Percentiles rank a stretch among this genome's conserved stretches.
These are phyloP conservation scores for Dallia pectoralis DNA, from an alignment of 2,797 vertebrate genomes.

Conservation along the genomic window DNA sequence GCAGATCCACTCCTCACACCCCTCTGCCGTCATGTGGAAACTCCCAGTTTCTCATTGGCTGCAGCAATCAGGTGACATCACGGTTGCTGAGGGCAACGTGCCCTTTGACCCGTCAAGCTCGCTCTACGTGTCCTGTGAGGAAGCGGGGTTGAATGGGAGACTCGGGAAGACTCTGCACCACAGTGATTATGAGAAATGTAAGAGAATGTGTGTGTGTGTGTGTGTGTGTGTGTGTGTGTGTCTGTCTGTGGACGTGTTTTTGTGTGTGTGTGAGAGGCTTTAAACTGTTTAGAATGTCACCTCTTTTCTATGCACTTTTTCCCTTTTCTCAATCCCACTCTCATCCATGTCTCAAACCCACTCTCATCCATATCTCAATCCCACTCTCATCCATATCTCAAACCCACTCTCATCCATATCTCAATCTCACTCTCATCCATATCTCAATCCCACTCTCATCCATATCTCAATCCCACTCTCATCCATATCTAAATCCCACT, in stretches of 20 bases:
- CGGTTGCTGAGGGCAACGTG: conserved; percentile 30
- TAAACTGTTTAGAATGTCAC: no score
- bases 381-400: neutral
- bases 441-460: neutral
- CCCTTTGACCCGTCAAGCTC: conserved; percentile 29
- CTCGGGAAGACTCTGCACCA: neutral
- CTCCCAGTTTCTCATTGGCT: conserved; percentile 57
- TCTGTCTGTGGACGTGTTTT: neutral
- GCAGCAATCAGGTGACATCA: conserved; percentile 42
- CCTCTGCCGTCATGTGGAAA: conserved; percentile 57
- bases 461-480: conserved; percentile 6
- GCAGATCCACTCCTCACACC: conserved; percentile 44
- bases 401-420: conserved; percentile 1
- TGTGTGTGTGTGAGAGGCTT: neutral
- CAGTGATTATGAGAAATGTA: no score
- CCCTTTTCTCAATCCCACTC: no score
- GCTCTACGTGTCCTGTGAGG: conserved; percentile 31
- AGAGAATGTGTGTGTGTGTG: neutral
- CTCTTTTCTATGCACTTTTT: no score
- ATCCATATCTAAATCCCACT: conserved; percentile 4
- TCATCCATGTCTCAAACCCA: no score
- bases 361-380: conserved; percentile 2
- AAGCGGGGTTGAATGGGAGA: neutral
- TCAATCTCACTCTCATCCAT: conserved; percentile 4
- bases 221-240: neutral